These are phyloP conservation scores for Meriones unguiculatus DNA, from an alignment of 2,113 vertebrate species.

Conservation along the genomic window DNA sequence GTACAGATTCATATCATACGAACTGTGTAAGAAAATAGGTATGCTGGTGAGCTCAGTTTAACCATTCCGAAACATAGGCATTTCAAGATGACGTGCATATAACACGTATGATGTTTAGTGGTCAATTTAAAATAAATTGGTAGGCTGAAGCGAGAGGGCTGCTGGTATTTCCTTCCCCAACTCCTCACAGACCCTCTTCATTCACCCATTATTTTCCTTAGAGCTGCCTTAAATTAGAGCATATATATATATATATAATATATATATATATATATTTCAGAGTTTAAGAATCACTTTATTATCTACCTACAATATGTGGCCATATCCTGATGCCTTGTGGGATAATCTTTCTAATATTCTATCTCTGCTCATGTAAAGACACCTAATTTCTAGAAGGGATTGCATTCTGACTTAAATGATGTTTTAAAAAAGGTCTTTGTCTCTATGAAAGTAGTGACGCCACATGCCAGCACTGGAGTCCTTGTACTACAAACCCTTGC, in stretches of 20 bases:
- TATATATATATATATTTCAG: neutral
- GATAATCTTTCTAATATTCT: slow-evolving; percentile 54
- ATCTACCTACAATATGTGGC: slow-evolving; percentile 29
- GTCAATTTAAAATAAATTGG: neutral
- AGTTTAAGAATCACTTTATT: slow-evolving; percentile 49
- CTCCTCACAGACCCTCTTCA: neutral
- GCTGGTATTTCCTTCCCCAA: neutral
- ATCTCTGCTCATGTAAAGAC: slow-evolving; percentile 57
- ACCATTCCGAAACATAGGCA: neutral
- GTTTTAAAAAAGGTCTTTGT: neutral
- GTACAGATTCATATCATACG: neutral
- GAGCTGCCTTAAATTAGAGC: slow-evolving; percentile 27
- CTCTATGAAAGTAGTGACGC: slow-evolving; percentile 18
- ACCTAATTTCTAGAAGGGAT: slow-evolving; percentile 49
- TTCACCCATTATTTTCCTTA: slow-evolving; percentile 1
- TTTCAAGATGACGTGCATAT: neutral
- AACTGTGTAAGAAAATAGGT: neutral
- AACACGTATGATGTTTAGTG: neutral
- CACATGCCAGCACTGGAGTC: neutral
- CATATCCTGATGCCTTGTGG: slow-evolving; percentile 38
- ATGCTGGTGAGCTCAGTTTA: neutral
- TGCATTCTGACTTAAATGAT: slow-evolving; percentile 59
- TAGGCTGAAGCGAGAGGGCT: neutral
- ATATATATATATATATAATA: no score
- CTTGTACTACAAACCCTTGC: slow-evolving; percentile 40